Percentiles rank a stretch among this genome's conserved stretches.
Evolutionary conservation across 2,113 vertebrate species (phyloP).

Genomic region (Upupa epops): DNA sequence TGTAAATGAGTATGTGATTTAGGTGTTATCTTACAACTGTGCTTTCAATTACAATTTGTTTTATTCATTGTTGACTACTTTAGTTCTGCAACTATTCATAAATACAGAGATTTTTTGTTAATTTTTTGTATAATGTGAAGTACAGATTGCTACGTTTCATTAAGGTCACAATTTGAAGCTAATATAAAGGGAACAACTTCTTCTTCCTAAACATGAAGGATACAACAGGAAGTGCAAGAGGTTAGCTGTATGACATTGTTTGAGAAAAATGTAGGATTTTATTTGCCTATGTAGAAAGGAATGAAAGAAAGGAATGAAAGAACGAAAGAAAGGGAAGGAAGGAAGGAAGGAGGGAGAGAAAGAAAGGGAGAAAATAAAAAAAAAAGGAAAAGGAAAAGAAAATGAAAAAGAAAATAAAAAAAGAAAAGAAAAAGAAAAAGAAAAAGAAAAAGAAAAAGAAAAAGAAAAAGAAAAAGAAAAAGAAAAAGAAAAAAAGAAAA

Average conservation of each 20-base stretch:
- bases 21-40: background rate
- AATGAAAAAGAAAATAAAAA: background rate
- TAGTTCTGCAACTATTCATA: background rate
- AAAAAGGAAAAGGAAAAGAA: background rate
- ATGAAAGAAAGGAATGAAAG: no score
- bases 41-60: background rate
- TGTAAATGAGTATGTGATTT: background rate
- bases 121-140: background rate
- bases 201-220: background rate
- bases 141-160: background rate
- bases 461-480: no score
- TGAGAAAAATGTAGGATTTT: no score
- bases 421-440: no score
- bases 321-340: no score
- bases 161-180: background rate
- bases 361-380: no score
- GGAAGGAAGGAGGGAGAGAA: no score
- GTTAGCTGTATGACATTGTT: no score
- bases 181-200: background rate
- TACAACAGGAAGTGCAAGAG: no score
- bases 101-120: background rate
- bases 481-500: background rate
- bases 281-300: no score
- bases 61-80: background rate
- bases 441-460: fast-evolving